Evolutionary conservation across 2,888 invertebrate species (phyloP), one percentile per base, ranked within the genome.

Genomic region (Danaus chrysippus): DNA sequence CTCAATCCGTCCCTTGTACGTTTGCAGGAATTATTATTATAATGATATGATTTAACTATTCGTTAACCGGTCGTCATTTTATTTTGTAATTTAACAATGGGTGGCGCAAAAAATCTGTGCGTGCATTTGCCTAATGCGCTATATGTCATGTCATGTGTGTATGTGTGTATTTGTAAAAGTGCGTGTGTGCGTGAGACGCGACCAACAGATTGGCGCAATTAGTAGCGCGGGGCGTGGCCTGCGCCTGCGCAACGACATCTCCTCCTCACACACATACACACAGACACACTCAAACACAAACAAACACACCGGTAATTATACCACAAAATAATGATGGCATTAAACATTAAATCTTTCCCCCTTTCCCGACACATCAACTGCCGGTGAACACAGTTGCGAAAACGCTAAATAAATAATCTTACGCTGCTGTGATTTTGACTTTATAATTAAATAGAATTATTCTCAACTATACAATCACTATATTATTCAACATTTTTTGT

Each of bases 131-230:
- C 78, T 77, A 82, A 77, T 79, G 79, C 80, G 77, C 70, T 73
- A 76, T 76, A 77, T 67, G 52, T 65, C 67, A 62, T 64, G 62
- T 67, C 60, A 65, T 62, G 60, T 64, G 62, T 62, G 54, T 10
- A 34, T 12, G 71, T 68, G 70, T 65, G 63, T 56, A 73, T 71
- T 74, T 70, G 70, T 75, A 75, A 73, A 76, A 74, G 78, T 78
- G 74, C 69, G 77, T 75, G 87, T 83, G 86, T 84, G 87, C 78
- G 86, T 83, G 78, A 75, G 75, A 66, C 67, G 74, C 77, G 72
- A 72, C 75, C 72, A 84, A 77, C 85, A 86, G 90, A 91, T 90
- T 91, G 91, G 91, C 81, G 90, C 89, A 91, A 90, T 90, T 90
- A 89, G 85, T 74, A 71, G 74, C 71, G 77, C 77, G 76, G 83